Evolutionary conservation across 2,797 vertebrate species (phyloP).

Genomic region (Acipenser ruthenus): DNA sequence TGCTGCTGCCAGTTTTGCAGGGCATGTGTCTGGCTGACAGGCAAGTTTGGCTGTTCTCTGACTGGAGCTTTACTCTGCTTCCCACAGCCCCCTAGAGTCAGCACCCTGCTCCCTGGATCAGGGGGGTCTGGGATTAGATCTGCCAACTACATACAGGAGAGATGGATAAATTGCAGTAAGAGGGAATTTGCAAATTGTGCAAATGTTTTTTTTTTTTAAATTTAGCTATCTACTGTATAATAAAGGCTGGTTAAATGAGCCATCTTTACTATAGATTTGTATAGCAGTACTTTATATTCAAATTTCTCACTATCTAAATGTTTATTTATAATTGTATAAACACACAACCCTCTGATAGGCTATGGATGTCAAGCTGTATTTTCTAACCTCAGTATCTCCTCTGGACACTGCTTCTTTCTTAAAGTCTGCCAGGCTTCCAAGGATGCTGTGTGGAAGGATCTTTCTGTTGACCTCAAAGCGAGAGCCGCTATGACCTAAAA

Average conservation of each 20-base stretch:
- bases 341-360: too few species aligned
- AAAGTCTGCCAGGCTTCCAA: constrained; percentile 77
- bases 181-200: neutral
- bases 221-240: too few species aligned
- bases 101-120: constrained; percentile 15
- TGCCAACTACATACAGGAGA: constrained; percentile 52
- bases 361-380: neutral
- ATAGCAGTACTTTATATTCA: too few species aligned
- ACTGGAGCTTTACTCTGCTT: constrained; percentile 7
- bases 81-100: constrained; percentile 15
- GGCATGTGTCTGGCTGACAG: constrained; percentile 53
- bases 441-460: constrained; percentile 76
- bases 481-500: constrained; percentile 43
- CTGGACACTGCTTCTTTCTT: constrained; percentile 61
- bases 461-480: constrained; percentile 46
- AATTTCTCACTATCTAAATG: too few species aligned
- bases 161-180: too few species aligned
- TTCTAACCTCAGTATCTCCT: constrained; percentile 63
- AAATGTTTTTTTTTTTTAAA: too few species aligned
- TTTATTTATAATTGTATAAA: too few species aligned
- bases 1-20: constrained; percentile 71
- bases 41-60: constrained; percentile 23
- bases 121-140: constrained; percentile 38
- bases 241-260: too few species aligned
- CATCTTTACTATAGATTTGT: too few species aligned